Evolutionary conservation across 1,140 invertebrate genomes (phyloP), one percentile per base, ranked within the genome.

Genomic region (Penaeus chinensis): DNA sequence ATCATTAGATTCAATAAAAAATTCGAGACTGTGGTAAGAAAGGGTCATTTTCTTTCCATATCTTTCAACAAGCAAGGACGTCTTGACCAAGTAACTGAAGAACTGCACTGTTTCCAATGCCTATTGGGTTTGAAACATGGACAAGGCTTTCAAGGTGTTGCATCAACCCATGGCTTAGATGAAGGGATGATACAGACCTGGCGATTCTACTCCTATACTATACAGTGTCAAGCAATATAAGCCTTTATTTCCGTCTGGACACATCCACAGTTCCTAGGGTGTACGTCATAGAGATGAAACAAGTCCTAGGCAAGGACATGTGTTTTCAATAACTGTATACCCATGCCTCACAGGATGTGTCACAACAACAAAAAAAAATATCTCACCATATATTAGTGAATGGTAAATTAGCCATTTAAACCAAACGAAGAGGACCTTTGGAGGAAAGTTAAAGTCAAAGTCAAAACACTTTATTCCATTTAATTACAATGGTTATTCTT

Each of bases 211-310:
- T 82, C 54, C 78, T 80, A 27, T 66, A 65, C 63, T 82, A 66
- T 82, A 63, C 61, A 27, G 81, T 65, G 32, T 24, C 62, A 62
- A 82, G 60, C 61, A 82, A 82, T 82, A 82, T 22, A 10, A 63
- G 61, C 62, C 61, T 82, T 62, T 82, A 3, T 66, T 24, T 82
- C 66, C 81, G 61, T 82, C 66, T 62, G 18, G 63, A 82, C 62
- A 82, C 24, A 62, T 66, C 81, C 63, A 65, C 20, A 82, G 81
- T 82, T 66, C 81, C 81, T 42, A 82, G 8, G 27, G 61, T 82
- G 81, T 82, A 82, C 63, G 66, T 82, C 63, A 82, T 18, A 19
- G 63, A 65, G 63, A 82, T 82, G 20, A 69, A 69, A 22, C 20
- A 69, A 69, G 66, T 69, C 20, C 66, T 13, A n/a, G 1, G 20